Evolutionary conservation across 2,888 invertebrate genomes (phyloP).

Genomic region (Vanessa cardui): DNA sequence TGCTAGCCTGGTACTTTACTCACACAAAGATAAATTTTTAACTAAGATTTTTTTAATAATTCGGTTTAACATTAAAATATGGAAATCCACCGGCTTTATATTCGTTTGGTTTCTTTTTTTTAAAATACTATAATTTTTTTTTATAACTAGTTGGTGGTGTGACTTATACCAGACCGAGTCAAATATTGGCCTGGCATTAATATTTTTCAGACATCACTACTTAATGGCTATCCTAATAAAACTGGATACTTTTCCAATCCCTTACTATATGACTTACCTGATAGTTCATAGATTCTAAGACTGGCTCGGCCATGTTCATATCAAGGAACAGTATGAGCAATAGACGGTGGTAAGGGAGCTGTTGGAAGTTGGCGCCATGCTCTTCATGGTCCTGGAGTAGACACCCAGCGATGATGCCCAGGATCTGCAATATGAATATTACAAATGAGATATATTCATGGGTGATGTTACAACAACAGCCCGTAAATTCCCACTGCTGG

Average conservation of each 20-base stretch:
- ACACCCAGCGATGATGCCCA: constrained; percentile 98
- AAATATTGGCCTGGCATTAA: too few species aligned
- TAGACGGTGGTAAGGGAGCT: constrained; percentile 98
- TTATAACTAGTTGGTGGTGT: too few species aligned
- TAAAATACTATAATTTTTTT: too few species aligned
- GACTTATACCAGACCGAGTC: too few species aligned
- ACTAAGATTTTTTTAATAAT: neutral
- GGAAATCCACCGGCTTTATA: too few species aligned
- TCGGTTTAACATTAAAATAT: too few species aligned
- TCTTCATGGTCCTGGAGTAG: constrained; percentile 98
- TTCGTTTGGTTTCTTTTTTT: too few species aligned
- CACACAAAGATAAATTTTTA: neutral
- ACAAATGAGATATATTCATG: neutral
- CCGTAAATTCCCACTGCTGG: too few species aligned
- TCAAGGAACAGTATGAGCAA: constrained; percentile 98
- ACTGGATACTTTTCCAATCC: too few species aligned
- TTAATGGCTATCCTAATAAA: too few species aligned
- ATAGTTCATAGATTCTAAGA: constrained; percentile 96
- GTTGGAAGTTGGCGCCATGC: constrained; percentile 95
- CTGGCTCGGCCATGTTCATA: constrained; percentile 95
- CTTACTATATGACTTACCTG: constrained; percentile 78
- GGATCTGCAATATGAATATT: constrained; percentile 64
- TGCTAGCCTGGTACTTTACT: neutral
- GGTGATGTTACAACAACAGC: too few species aligned
- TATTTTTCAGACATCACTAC: too few species aligned